Percentiles rank a stretch among this genome's conserved stretches.
Conservation (phyloP, 2,888 invertebrate genomes). For the Palloptera scutellata region DNA sequence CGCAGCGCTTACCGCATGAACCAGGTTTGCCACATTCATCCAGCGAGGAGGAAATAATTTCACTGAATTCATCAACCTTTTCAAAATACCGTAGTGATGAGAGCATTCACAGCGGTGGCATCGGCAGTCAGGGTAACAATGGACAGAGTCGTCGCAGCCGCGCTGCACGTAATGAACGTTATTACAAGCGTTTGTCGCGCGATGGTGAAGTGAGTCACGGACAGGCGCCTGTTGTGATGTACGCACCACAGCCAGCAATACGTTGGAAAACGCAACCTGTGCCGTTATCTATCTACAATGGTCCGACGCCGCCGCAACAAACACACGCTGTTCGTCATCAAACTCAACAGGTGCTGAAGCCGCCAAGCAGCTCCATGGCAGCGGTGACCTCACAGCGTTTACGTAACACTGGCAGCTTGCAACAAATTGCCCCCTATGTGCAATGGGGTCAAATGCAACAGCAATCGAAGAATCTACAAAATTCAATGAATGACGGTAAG, state of each 20-base stretch:
- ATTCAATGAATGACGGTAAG: slow-evolving; percentile 54
- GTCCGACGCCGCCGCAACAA: slow-evolving; percentile 29
- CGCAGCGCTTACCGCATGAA: slow-evolving; percentile 47
- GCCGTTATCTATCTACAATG: slow-evolving; percentile 63
- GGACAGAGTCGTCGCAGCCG: slow-evolving; percentile 73
- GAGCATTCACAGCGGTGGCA: slow-evolving; percentile 69
- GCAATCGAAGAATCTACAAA: slow-evolving; percentile 51
- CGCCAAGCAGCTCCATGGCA: slow-evolving; percentile 33
- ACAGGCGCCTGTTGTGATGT: slow-evolving; percentile 49
- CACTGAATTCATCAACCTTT: slow-evolving; percentile 74
- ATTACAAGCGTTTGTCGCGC: slow-evolving; percentile 77
- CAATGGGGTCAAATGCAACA: slow-evolving; percentile 54
- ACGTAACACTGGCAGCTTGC: slow-evolving; percentile 50
- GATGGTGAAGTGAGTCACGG: slow-evolving; percentile 70
- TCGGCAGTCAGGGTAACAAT: slow-evolving; percentile 59
- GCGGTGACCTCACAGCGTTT: slow-evolving; percentile 37
- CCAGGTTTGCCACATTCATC: slow-evolving; percentile 44
- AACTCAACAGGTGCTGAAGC: not conserved
- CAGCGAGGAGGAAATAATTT: slow-evolving; percentile 66
- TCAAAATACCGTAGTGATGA: slow-evolving; percentile 76
- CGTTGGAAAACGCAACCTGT: slow-evolving; percentile 63
- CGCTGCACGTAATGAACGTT: slow-evolving; percentile 81
- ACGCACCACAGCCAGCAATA: slow-evolving; percentile 65
- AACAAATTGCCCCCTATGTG: slow-evolving; percentile 51
- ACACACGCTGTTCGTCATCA: not conserved